Base-by-base conservation (phyloP, 2,113 vertebrate genomes). In the Lipophrys pholis region DNA sequence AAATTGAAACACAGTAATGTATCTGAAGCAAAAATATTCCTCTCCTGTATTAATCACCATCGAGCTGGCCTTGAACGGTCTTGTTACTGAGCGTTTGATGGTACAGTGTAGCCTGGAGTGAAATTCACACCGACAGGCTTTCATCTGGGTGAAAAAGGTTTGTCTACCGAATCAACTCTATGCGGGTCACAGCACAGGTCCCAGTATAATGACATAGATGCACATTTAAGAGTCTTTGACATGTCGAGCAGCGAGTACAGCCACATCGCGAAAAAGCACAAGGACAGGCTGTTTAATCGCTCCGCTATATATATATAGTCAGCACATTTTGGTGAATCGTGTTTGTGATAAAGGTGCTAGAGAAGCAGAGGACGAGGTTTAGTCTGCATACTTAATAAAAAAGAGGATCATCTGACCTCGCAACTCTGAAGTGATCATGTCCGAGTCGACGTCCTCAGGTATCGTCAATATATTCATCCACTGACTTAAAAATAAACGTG, bases 151-250 rank as follows among this genome's bases (percentile, higher is more conserved):
- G 51, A 46, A 79, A 30, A 8, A 49, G 36, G 8, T 46, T 9
- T 7, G 6, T n/a, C n/a, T 12, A 12, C 52, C 59, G 42, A 71
- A n/a, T 42, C 14, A 4, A 72, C 10, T 14, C 40, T 50, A 42
- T 67, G 36, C 62, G 45, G 50, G 56, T 30, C 43, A 52, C 36
- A 62, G 15, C 43, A 52, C 36, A 62, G 21, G 62, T 60, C 36
- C 46, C 12, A 12, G 10, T 71, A 30, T 43, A 50, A 49, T 15
- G 11, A 12, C 8, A 3, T 42, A 50, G 17, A 45, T 1, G 1
- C 45, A 69, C 16, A 54, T 40, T 14, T 50, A 16, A 58, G n/a
- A 66, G 14, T 45, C 54, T 66, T n/a, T 42, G 67, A 69, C 45
- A 69, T 11, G 46, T 30, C 55, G 41, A 42, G 50, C 15, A 57